Conservation (phyloP, 2,113 vertebrate species). For the Sapajus apella region DNA sequence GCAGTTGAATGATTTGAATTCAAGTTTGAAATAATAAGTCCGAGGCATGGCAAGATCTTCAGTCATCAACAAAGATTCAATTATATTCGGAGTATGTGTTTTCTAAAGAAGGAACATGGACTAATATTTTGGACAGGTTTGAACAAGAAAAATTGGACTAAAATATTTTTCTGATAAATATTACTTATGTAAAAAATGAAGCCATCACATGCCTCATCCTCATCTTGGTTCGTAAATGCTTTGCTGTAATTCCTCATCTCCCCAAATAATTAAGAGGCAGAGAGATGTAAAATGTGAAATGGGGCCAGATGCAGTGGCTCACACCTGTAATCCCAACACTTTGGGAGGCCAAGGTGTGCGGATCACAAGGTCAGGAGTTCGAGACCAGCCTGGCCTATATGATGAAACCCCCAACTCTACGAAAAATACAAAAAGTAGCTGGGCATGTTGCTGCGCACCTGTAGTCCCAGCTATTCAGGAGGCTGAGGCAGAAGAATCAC, state of each 20-base stretch:
- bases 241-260: constrained; percentile 26
- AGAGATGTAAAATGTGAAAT: neutral
- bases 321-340: too few relatives aligned
- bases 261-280: neutral
- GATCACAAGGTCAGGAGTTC: too few relatives aligned
- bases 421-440: too few relatives aligned
- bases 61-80: constrained; percentile 58
- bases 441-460: too few relatives aligned
- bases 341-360: too few relatives aligned
- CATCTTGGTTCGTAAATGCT: neutral
- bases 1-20: constrained; percentile 51
- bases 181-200: neutral
- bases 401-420: too few relatives aligned
- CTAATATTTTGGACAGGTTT: constrained; percentile 46
- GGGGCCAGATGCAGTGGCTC: neutral
- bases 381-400: too few relatives aligned
- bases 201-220: neutral
- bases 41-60: constrained; percentile 47
- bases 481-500: too few relatives aligned
- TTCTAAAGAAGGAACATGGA: constrained; percentile 20
- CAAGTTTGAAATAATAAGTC: constrained; percentile 37
- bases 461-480: too few relatives aligned
- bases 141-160: constrained; percentile 3
- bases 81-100: constrained; percentile 14
- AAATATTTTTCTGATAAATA: constrained; percentile 40